Conservation (phyloP, 2,113 vertebrate genomes). For the Ascaphus truei region DNA sequence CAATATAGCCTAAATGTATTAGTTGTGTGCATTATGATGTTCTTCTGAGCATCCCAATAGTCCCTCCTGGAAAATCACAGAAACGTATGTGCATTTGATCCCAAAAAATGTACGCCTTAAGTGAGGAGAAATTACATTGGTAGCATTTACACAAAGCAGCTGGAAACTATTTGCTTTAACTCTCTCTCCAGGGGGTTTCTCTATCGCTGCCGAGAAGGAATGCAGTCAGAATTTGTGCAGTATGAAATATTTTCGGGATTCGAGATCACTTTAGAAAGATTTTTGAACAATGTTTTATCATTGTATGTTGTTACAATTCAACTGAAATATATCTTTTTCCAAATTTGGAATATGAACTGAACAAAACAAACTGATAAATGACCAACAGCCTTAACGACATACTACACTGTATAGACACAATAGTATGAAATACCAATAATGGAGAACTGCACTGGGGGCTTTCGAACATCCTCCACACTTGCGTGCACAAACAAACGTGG, state of each 20-base stretch:
- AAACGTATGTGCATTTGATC: slow-evolving; percentile 53
- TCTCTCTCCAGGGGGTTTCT: slow-evolving; percentile 56
- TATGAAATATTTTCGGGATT: slow-evolving; percentile 42
- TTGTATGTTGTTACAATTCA: neutral
- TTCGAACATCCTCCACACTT: no score
- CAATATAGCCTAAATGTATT: no score
- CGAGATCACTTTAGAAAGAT: slow-evolving; percentile 37
- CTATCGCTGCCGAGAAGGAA: slow-evolving; percentile 67
- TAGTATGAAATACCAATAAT: no score
- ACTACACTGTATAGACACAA: no score
- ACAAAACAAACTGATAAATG: no score
- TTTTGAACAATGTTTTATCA: slow-evolving; percentile 11
- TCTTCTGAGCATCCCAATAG: slow-evolving; percentile 39
- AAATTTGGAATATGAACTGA: no score
- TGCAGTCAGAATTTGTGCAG: slow-evolving; percentile 58
- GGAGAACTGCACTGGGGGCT: no score
- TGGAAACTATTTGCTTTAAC: slow-evolving; percentile 71
- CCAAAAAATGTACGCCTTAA: slow-evolving; percentile 47
- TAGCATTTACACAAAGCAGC: slow-evolving; percentile 65
- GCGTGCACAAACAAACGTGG: no score
- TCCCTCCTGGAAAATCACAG: slow-evolving; percentile 41
- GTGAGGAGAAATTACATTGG: slow-evolving; percentile 62
- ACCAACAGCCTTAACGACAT: no score
- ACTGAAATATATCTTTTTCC: neutral
- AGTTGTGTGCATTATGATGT: neutral